Evolutionary conservation across 1,140 invertebrate species (phyloP).

Genomic region (Drosophila sproati): DNA sequence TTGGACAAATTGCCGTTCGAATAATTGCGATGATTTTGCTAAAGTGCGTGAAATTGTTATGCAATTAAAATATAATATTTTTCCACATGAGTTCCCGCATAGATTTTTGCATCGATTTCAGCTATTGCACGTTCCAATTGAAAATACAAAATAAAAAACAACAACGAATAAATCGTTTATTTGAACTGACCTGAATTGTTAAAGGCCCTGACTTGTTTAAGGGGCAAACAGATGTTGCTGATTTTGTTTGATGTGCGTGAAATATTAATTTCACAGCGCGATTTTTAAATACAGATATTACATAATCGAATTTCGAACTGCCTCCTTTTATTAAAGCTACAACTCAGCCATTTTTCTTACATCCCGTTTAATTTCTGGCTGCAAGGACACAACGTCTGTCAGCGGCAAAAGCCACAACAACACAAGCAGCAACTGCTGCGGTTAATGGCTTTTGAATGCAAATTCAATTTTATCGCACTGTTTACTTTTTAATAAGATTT

Average conservation of each 20-base stretch:
- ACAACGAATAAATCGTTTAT: background rate
- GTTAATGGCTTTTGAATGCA: constrained; percentile 85
- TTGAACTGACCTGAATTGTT: constrained; percentile 40
- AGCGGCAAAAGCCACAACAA: constrained; percentile 27
- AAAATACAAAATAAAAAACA: background rate
- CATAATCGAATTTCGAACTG: constrained; percentile 29
- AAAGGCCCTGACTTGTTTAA: background rate
- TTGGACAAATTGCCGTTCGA: constrained; percentile 65
- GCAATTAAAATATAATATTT: constrained; percentile 80
- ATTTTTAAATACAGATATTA: constrained; percentile 39
- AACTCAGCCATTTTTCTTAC: constrained; percentile 33
- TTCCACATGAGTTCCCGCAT: constrained; percentile 50
- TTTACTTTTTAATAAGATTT: constrained; percentile 84
- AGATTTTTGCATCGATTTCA: constrained; percentile 17
- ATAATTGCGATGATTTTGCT: constrained; percentile 66
- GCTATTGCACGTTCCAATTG: constrained; percentile 22
- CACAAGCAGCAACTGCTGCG: constrained; percentile 76
- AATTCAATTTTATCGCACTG: constrained; percentile 85
- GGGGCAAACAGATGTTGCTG: constrained; percentile 47
- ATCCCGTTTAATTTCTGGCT: constrained; percentile 56
- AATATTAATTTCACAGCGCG: constrained; percentile 61
- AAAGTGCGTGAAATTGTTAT: constrained; percentile 75
- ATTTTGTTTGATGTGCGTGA: constrained; percentile 55
- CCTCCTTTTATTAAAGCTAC: constrained; percentile 52
- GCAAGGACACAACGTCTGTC: constrained; percentile 52